Evolutionary conservation across 2,888 invertebrate genomes (phyloP).

Genomic region (Ethmia dodecea): DNA sequence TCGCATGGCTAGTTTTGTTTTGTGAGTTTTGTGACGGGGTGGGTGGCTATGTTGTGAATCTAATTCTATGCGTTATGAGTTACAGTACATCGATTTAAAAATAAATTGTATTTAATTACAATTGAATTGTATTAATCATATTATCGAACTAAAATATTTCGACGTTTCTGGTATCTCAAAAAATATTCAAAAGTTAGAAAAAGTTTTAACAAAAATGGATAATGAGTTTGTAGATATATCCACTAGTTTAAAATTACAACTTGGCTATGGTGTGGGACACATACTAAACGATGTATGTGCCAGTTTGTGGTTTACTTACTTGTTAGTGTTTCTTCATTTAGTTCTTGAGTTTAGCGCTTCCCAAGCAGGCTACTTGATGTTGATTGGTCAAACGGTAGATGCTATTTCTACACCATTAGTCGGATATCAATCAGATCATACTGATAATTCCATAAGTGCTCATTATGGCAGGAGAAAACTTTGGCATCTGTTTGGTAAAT

Average conservation of each 20-base stretch:
- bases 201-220: conserved; percentile 53
- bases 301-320: conserved; percentile 96
- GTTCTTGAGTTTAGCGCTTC: conserved; percentile 75
- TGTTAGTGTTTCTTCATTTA: conserved; percentile 87
- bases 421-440: conserved; percentile 89
- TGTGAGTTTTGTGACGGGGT: too few species aligned
- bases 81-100: too few species aligned
- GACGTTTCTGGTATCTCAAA: neutral
- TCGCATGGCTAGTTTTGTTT: too few species aligned
- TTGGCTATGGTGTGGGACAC: conserved; percentile 89
- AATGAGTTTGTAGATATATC: conserved; percentile 65
- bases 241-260: conserved; percentile 54
- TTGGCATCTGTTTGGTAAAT: conserved; percentile 92
- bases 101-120: too few species aligned
- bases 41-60: too few species aligned
- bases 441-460: conserved; percentile 80
- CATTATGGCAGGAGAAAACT: conserved; percentile 89
- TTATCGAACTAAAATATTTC: too few species aligned
- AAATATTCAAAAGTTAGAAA: neutral
- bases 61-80: too few species aligned
- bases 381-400: conserved; percentile 92
- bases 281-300: conserved; percentile 95
- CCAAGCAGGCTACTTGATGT: conserved; percentile 80
- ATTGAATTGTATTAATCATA: too few species aligned
- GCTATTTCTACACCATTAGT: conserved; percentile 92